Evolutionary conservation across 2,797 vertebrate genomes (phyloP), one percentile per base, ranked within the genome.

Genomic region (Cheirogaleus major): DNA sequence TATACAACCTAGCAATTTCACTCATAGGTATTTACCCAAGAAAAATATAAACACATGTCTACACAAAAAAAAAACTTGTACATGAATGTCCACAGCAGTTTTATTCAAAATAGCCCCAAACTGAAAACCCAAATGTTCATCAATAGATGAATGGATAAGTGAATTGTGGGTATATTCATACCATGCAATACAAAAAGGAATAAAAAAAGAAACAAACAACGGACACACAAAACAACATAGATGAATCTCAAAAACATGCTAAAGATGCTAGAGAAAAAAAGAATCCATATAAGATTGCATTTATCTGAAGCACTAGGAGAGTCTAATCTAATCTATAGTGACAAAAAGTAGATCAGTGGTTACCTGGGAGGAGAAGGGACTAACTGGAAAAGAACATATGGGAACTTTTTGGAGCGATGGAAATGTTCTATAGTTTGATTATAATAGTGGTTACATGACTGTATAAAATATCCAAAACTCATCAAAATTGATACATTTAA

Each of bases 31-130:
- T 82, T 57, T n/a, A 72, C n/a, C 43, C 32, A 79, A 35, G 25
- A 92, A 8, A 89, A 78, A 67, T 59, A 4, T 72, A 92, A 92
- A 50, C 22, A 69, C 20, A 72, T 25, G 7, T 43, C 3, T 32
- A 81, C 7, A 95, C n/a, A 93, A 23, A 86, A 93, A 23, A 86
- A 79, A 59, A 55, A 48, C 8, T 0, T 61, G 6, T 57, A 70
- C 2, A n/a, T 61, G 27, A 86, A 89, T 27, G 27, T 59, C 82
- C 57, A 91, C 15, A 73, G n/a, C 9, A 67, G 20, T 93, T 65
- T 95, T 75, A 81, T 75, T 82, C 65, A 92, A 73, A 93, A 90
- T 12, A 76, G 43, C 27, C 81, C 25, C 30, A 90, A 89, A 73
- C 6, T 0, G 6, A 23, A 87, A 80, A 93, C 5, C 4, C 7